phyloP scores from a whole-genome alignment of 2,888 invertebrate genomes.

The Criorhina ranunculi region DNA sequence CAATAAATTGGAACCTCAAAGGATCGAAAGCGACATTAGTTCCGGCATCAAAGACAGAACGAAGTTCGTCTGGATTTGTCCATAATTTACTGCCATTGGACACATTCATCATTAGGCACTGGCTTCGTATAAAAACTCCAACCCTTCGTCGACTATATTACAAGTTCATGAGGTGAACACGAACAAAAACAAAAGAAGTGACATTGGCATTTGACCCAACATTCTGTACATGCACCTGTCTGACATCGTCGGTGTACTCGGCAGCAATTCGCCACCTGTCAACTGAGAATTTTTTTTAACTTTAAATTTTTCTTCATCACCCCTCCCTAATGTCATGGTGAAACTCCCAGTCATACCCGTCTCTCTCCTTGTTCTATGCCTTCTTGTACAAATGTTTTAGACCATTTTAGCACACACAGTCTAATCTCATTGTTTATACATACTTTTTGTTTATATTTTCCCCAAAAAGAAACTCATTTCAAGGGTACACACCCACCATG shows the following conservation, averaged over 20 bases:
- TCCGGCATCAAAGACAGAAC: too few species aligned
- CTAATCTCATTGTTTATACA: conserved; percentile 63
- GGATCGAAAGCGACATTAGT: too few species aligned
- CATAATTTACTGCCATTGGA: neutral
- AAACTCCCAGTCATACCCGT: neutral
- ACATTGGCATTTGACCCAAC: conserved; percentile 65
- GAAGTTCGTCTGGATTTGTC: neutral
- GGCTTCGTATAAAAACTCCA: conserved; percentile 8
- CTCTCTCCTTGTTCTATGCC: too few species aligned
- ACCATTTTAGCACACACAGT: conserved; percentile 62
- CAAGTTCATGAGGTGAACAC: conserved; percentile 12
- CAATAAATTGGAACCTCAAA: too few species aligned
- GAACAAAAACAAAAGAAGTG: conserved; percentile 19
- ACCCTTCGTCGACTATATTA: neutral
- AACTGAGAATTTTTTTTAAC: conserved; percentile 35
- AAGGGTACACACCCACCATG: conserved; percentile 41
- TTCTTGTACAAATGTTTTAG: conserved; percentile 13
- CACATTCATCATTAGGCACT: neutral
- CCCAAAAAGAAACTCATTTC: conserved; percentile 52
- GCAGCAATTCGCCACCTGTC: conserved; percentile 60
- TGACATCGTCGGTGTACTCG: conserved; percentile 25
- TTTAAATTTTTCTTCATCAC: conserved; percentile 39
- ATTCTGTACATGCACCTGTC: conserved; percentile 64
- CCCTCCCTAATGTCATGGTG: conserved; percentile 44
- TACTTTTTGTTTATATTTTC: conserved; percentile 44